These are phyloP conservation scores for Thunnus thynnus DNA, from an alignment of 2,113 vertebrate species.

Conservation along the genomic window DNA sequence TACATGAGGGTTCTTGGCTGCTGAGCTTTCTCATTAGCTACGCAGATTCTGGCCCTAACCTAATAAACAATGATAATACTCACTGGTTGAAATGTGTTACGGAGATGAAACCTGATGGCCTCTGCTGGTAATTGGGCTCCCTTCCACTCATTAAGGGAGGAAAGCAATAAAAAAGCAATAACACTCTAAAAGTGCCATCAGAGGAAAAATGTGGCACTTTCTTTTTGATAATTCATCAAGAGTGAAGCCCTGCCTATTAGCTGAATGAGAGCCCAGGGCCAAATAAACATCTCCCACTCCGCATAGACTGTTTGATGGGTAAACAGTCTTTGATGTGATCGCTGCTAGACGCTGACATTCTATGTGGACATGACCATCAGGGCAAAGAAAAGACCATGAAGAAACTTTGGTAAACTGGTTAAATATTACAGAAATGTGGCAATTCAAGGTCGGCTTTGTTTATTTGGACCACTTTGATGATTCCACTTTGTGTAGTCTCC, in stretches of 20 bases:
- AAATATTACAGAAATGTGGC: slow-evolving; percentile 63
- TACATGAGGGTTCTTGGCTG: slow-evolving; percentile 68
- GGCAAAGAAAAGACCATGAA: slow-evolving; percentile 52
- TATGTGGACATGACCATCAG: slow-evolving; percentile 62
- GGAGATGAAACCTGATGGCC: slow-evolving; percentile 72
- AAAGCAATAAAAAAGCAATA: slow-evolving; percentile 77
- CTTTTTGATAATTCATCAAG: slow-evolving; percentile 75
- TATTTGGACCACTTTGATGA: slow-evolving; percentile 25
- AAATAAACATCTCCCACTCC: slow-evolving; percentile 72
- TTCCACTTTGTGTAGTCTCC: slow-evolving; percentile 45
- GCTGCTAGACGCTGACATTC: slow-evolving; percentile 47
- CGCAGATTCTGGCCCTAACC: slow-evolving; percentile 72
- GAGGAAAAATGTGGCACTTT: slow-evolving; percentile 72
- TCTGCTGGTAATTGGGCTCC: slow-evolving; percentile 74
- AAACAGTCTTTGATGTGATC: slow-evolving; percentile 77
- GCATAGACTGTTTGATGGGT: slow-evolving; percentile 70
- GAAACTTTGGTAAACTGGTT: slow-evolving; percentile 59
- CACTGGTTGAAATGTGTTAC: slow-evolving; percentile 73
- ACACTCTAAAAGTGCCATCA: slow-evolving; percentile 68
- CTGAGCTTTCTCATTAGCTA: slow-evolving; percentile 80
- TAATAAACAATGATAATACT: slow-evolving; percentile 84
- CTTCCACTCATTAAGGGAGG: slow-evolving; percentile 76
- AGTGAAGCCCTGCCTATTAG: slow-evolving; percentile 72
- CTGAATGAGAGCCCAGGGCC: slow-evolving; percentile 69
- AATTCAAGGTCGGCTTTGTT: slow-evolving; percentile 63